These are phyloP conservation scores for Chromis chromis DNA, from an alignment of 2,797 vertebrate genomes.

Conservation along the genomic window DNA sequence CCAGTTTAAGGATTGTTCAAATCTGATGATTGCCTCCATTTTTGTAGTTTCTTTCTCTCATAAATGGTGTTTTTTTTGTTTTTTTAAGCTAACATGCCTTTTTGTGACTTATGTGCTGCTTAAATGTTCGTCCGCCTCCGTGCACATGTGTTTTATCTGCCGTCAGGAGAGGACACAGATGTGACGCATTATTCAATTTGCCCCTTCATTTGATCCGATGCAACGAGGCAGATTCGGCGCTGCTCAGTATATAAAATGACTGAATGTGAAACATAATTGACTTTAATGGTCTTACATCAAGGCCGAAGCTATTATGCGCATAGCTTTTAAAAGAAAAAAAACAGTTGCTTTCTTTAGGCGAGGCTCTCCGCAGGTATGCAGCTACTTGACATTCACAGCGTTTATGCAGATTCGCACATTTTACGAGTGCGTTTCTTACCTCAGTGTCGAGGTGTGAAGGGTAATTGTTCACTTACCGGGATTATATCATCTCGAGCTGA, in stretches of 20 bases:
- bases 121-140: background rate
- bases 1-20: no score
- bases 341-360: background rate
- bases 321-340: background rate
- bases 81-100: no score
- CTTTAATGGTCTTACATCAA: conserved; percentile 6
- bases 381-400: no score
- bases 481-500: no score
- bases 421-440: background rate
- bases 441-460: no score
- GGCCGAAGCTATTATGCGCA: background rate
- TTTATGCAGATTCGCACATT: no score
- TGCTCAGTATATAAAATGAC: conserved; percentile 19
- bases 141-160: background rate
- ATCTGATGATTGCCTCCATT: no score
- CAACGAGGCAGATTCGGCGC: conserved; percentile 17
- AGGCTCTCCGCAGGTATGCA: background rate
- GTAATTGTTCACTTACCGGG: no score
- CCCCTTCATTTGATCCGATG: conserved; percentile 21
- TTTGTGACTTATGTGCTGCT: no score
- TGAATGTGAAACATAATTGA: conserved; percentile 27
- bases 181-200: conserved; percentile 41
- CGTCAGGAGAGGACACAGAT: conserved; percentile 32
- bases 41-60: no score
- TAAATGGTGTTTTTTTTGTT: no score